Percentiles rank a stretch among this genome's conserved stretches.
Conservation (phyloP, 1,140 invertebrate genomes). For the Branchinecta lynchi region DNA sequence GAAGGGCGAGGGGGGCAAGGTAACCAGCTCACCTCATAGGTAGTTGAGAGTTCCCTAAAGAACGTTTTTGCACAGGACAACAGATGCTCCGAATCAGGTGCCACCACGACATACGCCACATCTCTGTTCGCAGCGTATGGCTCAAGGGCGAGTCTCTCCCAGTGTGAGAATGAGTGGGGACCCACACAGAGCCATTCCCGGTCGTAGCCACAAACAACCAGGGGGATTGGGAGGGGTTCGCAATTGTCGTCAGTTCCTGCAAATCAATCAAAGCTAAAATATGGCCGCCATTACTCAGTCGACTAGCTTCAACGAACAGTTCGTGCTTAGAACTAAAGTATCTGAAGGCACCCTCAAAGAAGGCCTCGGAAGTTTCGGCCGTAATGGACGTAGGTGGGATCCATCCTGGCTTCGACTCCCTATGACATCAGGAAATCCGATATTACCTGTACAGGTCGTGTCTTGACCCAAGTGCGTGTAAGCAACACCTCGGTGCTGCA, state of each 20-base stretch:
- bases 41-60: slow-evolving; percentile 79
- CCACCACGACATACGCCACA: slow-evolving; percentile 82
- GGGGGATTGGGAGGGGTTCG: slow-evolving; percentile 90
- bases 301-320: background rate
- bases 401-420: too few relatives aligned
- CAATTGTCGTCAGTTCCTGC: slow-evolving; percentile 72
- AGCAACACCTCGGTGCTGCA: too few relatives aligned
- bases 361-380: too few relatives aligned
- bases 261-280: background rate
- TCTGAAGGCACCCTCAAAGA: background rate
- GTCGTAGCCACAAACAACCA: slow-evolving; percentile 79
- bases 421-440: too few relatives aligned
- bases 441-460: too few relatives aligned
- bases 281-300: background rate
- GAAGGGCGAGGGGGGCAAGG: too few relatives aligned
- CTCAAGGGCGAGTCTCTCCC: slow-evolving; percentile 85
- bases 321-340: background rate
- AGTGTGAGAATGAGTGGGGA: slow-evolving; percentile 79
- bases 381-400: too few relatives aligned
- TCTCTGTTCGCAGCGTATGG: slow-evolving; percentile 84
- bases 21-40: slow-evolving; percentile 55
- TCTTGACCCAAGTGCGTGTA: too few relatives aligned
- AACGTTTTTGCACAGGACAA: slow-evolving; percentile 60
- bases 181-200: slow-evolving; percentile 86
- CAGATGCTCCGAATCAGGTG: slow-evolving; percentile 77